phyloP scores from a whole-genome alignment of 37 sponge, comb jelly and placozoan species.

The Cladorhizidae sp. region DNA sequence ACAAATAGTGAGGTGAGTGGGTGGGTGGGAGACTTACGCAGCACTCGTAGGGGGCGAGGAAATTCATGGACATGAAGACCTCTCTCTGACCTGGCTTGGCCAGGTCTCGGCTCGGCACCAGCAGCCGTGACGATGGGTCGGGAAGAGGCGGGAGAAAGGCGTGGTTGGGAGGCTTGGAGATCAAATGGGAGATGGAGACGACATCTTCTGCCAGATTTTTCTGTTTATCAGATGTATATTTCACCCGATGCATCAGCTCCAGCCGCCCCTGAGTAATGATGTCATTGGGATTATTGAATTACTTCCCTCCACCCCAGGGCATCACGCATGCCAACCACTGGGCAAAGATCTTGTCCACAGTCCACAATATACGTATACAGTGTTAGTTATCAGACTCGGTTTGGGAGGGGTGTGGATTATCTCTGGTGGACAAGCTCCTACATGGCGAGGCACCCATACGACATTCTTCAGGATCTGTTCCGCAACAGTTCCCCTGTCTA shows the following conservation, averaged over 20 bases:
- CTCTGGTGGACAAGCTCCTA: too few relatives aligned
- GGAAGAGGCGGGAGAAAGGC: slow-evolving; percentile 19
- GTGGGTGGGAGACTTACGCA: slow-evolving; percentile 39
- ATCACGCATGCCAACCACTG: too few relatives aligned
- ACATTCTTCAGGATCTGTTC: too few relatives aligned
- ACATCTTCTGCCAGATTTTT: background rate
- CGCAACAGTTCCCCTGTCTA: too few relatives aligned
- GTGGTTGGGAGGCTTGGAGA: slow-evolving; percentile 12
- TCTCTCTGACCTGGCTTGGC: background rate
- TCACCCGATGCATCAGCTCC: background rate
- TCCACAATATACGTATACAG: too few relatives aligned
- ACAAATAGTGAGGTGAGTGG: too few relatives aligned
- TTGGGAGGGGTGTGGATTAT: too few relatives aligned
- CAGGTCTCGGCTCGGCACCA: background rate
- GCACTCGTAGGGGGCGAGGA: background rate
- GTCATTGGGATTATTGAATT: too few relatives aligned
- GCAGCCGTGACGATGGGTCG: background rate
- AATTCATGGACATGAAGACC: slow-evolving; percentile 18
- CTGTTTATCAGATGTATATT: background rate
- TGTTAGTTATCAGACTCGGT: too few relatives aligned
- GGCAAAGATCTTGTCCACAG: too few relatives aligned
- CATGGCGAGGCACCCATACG: too few relatives aligned
- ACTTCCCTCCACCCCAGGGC: too few relatives aligned
- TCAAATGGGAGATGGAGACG: background rate
- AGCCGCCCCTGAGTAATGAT: slow-evolving; percentile 20